Conservation (phyloP, 2,797 vertebrate species). For the Crax fasciolata region DNA sequence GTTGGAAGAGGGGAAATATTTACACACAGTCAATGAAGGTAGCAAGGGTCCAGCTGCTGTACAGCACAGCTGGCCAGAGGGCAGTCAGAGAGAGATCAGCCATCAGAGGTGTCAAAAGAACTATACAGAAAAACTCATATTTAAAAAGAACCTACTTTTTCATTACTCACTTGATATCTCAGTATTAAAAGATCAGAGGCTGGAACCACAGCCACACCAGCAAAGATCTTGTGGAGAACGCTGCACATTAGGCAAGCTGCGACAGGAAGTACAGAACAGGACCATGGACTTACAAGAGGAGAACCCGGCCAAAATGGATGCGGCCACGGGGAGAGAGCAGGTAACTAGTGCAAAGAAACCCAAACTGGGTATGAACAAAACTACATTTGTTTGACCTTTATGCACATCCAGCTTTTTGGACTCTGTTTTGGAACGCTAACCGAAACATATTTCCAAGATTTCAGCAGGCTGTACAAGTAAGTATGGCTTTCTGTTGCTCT, state of each 20-base stretch:
- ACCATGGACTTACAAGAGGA: conserved; percentile 3
- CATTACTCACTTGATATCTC: conserved; percentile 33
- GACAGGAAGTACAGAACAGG: conserved; percentile 18
- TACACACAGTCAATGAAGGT: conserved; percentile 58
- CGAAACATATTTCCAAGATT: conserved; percentile 58
- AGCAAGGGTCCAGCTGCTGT: neutral
- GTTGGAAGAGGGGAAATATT: conserved; percentile 45
- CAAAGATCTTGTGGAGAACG: neutral
- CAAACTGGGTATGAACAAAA: conserved; percentile 47
- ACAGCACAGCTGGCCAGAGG: conserved; percentile 22
- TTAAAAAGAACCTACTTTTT: conserved; percentile 43
- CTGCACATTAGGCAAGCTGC: neutral
- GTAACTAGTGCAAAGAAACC: conserved; percentile 24
- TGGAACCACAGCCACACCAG: conserved; percentile 33
- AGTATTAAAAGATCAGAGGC: conserved; percentile 43
- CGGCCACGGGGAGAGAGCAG: neutral
- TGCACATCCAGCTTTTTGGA: neutral
- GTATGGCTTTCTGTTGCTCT: conserved; percentile 74
- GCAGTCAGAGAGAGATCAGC: neutral
- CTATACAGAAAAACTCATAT: conserved; percentile 49
- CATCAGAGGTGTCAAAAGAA: neutral
- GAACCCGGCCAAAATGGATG: neutral
- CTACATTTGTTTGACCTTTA: conserved; percentile 60
- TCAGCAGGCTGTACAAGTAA: conserved; percentile 69
- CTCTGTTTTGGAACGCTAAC: conserved; percentile 39